Evolutionary conservation across 2,888 invertebrate species (phyloP).

Genomic region (Microctonus hyperodae): DNA sequence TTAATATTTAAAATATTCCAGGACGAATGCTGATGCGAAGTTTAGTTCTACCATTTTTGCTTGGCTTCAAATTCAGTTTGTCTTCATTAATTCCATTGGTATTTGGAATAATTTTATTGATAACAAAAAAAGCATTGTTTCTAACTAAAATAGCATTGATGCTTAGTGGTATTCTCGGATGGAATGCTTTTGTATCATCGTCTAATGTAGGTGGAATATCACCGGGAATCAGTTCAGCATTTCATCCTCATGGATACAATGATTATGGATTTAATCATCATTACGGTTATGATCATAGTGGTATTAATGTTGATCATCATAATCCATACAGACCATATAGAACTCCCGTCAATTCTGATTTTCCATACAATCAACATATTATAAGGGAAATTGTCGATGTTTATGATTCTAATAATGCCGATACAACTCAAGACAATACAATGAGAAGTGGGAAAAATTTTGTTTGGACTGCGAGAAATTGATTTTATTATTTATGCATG

Average conservation of each 20-base stretch:
- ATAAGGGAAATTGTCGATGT: conserved; percentile 58
- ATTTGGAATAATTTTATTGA: conserved; percentile 73
- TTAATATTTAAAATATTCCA: conserved; percentile 63
- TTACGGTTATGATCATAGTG: conserved; percentile 32
- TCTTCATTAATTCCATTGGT: conserved; percentile 77
- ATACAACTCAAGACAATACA: conserved; percentile 37
- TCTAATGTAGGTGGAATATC: conserved; percentile 34
- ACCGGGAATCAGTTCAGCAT: conserved; percentile 30
- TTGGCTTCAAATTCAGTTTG: conserved; percentile 82
- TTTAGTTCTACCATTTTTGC: conserved; percentile 77
- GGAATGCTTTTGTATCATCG: conserved; percentile 60
- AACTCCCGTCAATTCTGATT: conserved; percentile 34
- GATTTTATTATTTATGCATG: conserved; percentile 21
- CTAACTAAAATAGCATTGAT: conserved; percentile 78
- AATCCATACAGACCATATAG: conserved; percentile 46
- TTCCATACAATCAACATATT: conserved; percentile 50
- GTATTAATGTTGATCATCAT: conserved; percentile 41
- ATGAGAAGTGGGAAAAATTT: conserved; percentile 50
- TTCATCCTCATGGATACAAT: conserved; percentile 36
- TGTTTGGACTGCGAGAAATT: conserved; percentile 49
- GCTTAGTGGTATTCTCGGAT: conserved; percentile 73
- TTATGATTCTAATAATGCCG: conserved; percentile 49
- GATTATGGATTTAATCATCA: conserved; percentile 38
- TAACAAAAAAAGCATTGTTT: conserved; percentile 80
- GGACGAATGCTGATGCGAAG: conserved; percentile 76